Conservation (phyloP, 1,140 invertebrate species). For the Thaumetopoea pityocampa region DNA sequence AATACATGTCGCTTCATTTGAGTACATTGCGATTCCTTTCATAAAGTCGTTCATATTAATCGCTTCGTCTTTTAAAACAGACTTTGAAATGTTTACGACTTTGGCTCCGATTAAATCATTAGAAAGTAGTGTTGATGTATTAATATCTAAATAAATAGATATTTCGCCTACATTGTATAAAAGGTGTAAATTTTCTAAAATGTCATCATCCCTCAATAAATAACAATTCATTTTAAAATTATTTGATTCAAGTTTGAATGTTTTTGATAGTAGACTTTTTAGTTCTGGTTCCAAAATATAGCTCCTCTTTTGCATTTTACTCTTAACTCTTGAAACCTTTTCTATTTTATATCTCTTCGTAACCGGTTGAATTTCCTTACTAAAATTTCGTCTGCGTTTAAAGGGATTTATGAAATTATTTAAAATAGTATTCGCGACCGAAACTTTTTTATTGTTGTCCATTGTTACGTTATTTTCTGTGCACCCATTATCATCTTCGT, state of each 20-base stretch:
- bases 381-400: constrained; percentile 31
- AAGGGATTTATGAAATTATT: constrained; percentile 37
- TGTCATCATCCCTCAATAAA: constrained; percentile 21
- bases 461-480: constrained; percentile 17
- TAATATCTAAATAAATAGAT: constrained; percentile 39
- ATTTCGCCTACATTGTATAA: constrained; percentile 26
- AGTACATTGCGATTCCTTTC: constrained; percentile 44
- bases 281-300: background rate
- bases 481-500: constrained; percentile 48
- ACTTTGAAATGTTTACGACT: constrained; percentile 24
- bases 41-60: constrained; percentile 18
- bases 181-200: constrained; percentile 30
- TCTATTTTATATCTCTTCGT: constrained; percentile 40
- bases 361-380: constrained; percentile 24
- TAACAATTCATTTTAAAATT: constrained; percentile 19
- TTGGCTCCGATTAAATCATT: constrained; percentile 46
- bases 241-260: constrained; percentile 17
- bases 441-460: constrained; percentile 2
- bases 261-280: constrained; percentile 13
- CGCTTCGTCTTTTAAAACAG: constrained; percentile 10
- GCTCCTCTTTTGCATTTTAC: background rate
- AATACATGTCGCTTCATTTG: constrained; percentile 30
- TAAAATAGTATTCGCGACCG: background rate
- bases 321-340: constrained; percentile 1
- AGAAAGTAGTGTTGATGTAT: constrained; percentile 10